phyloP scores from a whole-genome alignment of 1,140 invertebrate genomes.

The Melanaphis sacchari region DNA sequence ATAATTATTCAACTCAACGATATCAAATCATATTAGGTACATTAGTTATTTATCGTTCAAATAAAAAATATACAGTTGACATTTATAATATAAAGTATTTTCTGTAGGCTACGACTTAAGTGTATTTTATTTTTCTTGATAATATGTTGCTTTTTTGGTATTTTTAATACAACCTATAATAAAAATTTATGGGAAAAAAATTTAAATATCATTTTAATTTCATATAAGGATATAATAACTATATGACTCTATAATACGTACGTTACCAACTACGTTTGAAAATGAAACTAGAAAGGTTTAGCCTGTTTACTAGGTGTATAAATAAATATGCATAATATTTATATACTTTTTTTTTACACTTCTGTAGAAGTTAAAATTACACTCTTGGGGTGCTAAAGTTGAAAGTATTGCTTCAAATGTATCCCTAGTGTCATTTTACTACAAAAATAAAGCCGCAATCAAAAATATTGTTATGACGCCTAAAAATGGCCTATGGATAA shows the following conservation, averaged over 20 bases:
- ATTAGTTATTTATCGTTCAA: background rate
- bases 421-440: conserved; percentile 36
- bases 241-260: background rate
- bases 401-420: conserved; percentile 34
- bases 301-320: background rate
- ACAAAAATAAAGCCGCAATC: conserved; percentile 43
- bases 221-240: background rate
- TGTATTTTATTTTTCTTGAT: background rate
- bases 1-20: background rate
- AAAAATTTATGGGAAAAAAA: background rate
- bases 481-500: conserved; percentile 17
- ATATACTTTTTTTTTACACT: conserved; percentile 11
- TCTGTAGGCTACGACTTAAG: background rate
- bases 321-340: conserved; percentile 7
- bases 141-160: conserved; percentile 12
- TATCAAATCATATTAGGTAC: background rate
- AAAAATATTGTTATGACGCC: conserved; percentile 19
- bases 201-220: conserved; percentile 14
- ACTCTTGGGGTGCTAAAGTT: background rate
- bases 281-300: conserved; percentile 40
- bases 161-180: background rate
- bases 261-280: background rate
- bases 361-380: conserved; percentile 34
- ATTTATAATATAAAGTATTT: background rate
- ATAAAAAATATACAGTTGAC: conserved; percentile 4